Percentiles rank a stretch among this genome's conserved stretches.
Conservation (phyloP, 1,140 invertebrate genomes). For the Andrena cerasifolii region DNA sequence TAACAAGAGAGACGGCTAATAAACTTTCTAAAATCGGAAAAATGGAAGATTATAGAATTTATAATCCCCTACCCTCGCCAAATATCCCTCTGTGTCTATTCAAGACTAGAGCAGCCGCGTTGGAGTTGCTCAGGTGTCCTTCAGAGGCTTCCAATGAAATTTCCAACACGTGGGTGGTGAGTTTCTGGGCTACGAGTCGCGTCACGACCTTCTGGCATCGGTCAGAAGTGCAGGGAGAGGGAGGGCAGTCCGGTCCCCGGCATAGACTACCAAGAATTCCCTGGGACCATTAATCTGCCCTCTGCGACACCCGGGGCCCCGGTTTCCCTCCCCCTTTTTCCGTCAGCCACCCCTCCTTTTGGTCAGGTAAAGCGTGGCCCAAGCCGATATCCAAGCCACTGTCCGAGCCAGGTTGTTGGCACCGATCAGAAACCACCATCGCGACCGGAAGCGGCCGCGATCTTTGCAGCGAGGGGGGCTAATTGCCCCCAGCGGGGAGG, state of each 20-base stretch:
- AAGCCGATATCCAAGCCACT: slow-evolving; percentile 67
- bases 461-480: not conserved
- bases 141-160: slow-evolving; percentile 43
- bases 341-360: slow-evolving; percentile 27
- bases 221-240: slow-evolving; percentile 3
- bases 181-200: slow-evolving; percentile 59
- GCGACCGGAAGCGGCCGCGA: slow-evolving; percentile 22
- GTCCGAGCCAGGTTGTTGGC: slow-evolving; percentile 57
- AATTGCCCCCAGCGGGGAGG: not conserved
- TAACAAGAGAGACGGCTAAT: too few species aligned
- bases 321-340: slow-evolving; percentile 46
- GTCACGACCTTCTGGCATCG: slow-evolving; percentile 66
- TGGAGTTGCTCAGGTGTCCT: not conserved
- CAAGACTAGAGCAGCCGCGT: not conserved
- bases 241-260: slow-evolving; percentile 58
- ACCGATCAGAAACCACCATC: slow-evolving; percentile 30
- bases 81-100: too few species aligned
- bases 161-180: slow-evolving; percentile 46
- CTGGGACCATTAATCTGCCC: slow-evolving; percentile 80
- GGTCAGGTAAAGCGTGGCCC: slow-evolving; percentile 65
- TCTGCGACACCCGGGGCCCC: slow-evolving; percentile 75
- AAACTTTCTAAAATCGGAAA: too few species aligned
- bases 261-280: slow-evolving; percentile 79
- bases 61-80: too few species aligned
- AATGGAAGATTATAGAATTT: too few species aligned